Evolutionary conservation across 1,140 invertebrate species (phyloP).

Genomic region (Drosophila takahashii): DNA sequence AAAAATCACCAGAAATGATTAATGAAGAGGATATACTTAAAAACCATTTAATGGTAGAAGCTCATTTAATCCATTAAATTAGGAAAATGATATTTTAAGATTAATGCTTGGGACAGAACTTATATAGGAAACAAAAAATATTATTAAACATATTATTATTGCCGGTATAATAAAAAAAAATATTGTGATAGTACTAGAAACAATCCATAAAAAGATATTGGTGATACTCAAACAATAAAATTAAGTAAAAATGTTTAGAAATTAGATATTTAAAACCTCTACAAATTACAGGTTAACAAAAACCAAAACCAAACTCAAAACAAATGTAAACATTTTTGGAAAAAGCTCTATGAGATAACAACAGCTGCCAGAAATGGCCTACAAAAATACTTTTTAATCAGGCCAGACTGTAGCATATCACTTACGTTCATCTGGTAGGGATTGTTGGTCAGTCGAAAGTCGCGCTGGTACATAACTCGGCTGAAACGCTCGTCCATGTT

Average conservation of each 20-base stretch:
- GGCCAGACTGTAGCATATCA: conserved; percentile 16
- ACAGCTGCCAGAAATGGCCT: not conserved
- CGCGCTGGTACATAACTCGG: conserved; percentile 85
- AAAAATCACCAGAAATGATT: not conserved
- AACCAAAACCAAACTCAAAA: too few species aligned
- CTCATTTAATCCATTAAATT: too few species aligned
- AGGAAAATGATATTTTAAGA: too few species aligned
- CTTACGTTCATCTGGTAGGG: conserved; percentile 86
- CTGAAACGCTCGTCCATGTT: conserved; percentile 85
- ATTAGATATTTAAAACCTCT: not conserved
- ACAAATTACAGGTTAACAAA: not conserved
- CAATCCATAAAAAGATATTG: not conserved
- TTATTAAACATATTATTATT: too few species aligned
- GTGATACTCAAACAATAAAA: not conserved
- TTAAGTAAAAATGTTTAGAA: not conserved
- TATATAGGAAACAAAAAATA: too few species aligned
- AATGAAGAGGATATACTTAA: too few species aligned
- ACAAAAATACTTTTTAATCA: not conserved
- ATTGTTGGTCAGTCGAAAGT: conserved; percentile 85
- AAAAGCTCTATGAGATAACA: not conserved
- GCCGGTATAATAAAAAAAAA: too few species aligned
- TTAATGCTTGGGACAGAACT: too few species aligned
- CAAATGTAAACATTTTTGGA: not conserved
- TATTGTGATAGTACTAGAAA: too few species aligned
- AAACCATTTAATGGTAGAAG: too few species aligned